A percentile compares a stretch with the other conserved stretches of the same genome.
Evolutionary conservation across 1,140 invertebrate species (phyloP).

Genomic region (Zaprionus vittiger): DNA sequence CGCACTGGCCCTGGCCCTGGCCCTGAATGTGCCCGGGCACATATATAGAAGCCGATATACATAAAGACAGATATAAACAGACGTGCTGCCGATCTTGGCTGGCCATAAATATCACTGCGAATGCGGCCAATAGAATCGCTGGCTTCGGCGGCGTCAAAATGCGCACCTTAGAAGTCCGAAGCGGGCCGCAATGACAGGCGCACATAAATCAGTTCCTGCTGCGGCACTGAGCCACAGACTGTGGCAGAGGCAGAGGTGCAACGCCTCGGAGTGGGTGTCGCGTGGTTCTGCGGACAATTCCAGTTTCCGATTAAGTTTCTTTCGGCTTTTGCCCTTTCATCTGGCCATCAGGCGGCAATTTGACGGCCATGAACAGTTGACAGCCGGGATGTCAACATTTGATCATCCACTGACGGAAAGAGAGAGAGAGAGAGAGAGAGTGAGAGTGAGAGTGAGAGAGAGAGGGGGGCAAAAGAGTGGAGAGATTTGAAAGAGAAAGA

Average conservation of each 20-base stretch:
- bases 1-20: constrained; percentile 6
- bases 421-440: neutral
- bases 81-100: neutral
- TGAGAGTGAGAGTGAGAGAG: neutral
- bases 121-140: constrained; percentile 67
- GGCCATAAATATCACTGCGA: constrained; percentile 63
- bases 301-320: neutral
- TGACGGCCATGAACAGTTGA: constrained; percentile 78
- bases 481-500: neutral
- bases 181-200: constrained; percentile 39
- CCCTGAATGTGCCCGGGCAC: neutral
- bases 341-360: constrained; percentile 67
- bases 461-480: neutral
- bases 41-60: neutral
- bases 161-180: constrained; percentile 56
- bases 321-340: constrained; percentile 70
- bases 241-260: neutral
- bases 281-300: neutral
- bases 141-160: constrained; percentile 72
- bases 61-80: neutral
- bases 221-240: neutral
- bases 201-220: constrained; percentile 50
- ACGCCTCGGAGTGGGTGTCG: neutral
- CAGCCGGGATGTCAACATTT: constrained; percentile 61
- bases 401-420: constrained; percentile 16